Percentiles rank a stretch among this genome's conserved stretches.
These are phyloP conservation scores for Danaus chrysippus DNA, from an alignment of 2,888 invertebrate species.

Conservation along the genomic window DNA sequence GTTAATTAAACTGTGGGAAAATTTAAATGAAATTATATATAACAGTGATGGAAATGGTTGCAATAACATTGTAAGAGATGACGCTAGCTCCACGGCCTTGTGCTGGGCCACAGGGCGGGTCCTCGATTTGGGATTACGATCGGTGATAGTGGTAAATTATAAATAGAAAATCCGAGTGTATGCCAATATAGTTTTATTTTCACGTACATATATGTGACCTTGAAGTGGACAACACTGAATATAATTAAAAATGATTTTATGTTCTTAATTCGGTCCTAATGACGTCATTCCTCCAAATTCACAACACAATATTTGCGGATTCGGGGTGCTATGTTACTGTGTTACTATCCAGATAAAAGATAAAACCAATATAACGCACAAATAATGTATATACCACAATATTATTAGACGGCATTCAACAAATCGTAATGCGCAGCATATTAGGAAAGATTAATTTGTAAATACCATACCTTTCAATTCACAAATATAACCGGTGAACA, in stretches of 20 bases:
- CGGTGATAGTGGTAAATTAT: slow-evolving; percentile 54
- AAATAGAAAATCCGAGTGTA: slow-evolving; percentile 62
- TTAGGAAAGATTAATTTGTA: slow-evolving; percentile 57
- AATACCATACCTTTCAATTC: slow-evolving; percentile 60
- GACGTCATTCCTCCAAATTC: slow-evolving; percentile 73
- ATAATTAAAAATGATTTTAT: slow-evolving; percentile 64
- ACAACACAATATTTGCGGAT: slow-evolving; percentile 44
- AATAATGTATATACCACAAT: slow-evolving; percentile 1
- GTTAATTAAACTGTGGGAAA: no score
- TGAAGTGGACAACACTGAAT: slow-evolving; percentile 63
- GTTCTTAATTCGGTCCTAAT: slow-evolving; percentile 71
- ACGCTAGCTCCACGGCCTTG: slow-evolving; percentile 38
- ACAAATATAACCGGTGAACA: slow-evolving; percentile 39
- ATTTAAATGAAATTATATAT: neutral
- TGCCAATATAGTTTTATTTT: slow-evolving; percentile 66
- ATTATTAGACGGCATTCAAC: slow-evolving; percentile 19
- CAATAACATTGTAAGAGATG: slow-evolving; percentile 21
- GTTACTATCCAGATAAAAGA: neutral
- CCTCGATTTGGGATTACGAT: slow-evolving; percentile 47
- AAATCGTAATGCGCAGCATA: slow-evolving; percentile 53
- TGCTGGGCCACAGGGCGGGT: slow-evolving; percentile 56
- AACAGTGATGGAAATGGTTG: slow-evolving; percentile 7
- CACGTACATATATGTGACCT: slow-evolving; percentile 64
- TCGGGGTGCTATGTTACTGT: slow-evolving; percentile 33
- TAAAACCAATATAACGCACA: neutral